Conservation (phyloP, 2,888 invertebrate species). For the Lapara coniferarum region DNA sequence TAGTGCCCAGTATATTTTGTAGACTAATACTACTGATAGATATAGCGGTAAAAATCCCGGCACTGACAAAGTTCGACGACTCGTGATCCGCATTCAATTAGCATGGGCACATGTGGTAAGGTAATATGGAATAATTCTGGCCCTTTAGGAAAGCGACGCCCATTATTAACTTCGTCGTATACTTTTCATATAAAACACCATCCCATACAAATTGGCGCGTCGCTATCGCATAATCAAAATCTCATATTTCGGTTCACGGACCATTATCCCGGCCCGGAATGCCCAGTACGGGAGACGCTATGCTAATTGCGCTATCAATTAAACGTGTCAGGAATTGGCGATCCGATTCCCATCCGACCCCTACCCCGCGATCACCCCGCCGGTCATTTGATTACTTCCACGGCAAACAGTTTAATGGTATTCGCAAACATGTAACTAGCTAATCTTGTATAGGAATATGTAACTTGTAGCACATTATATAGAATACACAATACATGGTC, state of each 20-base stretch:
- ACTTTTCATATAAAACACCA: not conserved
- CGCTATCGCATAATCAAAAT: conserved; percentile 11
- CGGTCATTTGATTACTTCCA: conserved; percentile 54
- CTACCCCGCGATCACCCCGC: conserved; percentile 35
- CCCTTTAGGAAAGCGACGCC: no score
- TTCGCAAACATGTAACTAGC: conserved; percentile 5
- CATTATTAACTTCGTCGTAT: not conserved
- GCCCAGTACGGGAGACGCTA: conserved; percentile 25
- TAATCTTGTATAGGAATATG: not conserved
- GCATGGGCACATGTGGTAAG: no score
- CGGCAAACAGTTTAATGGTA: conserved; percentile 19
- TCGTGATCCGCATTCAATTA: no score
- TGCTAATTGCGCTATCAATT: conserved; percentile 74
- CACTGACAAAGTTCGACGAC: no score
- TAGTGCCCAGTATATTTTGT: no score
- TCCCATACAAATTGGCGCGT: not conserved
- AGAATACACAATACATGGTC: not conserved
- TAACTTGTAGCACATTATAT: not conserved
- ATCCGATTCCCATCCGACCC: conserved; percentile 58
- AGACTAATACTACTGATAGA: no score
- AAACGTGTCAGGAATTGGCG: conserved; percentile 65
- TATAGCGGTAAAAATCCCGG: no score
- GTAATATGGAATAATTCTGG: no score
- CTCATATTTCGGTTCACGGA: conserved; percentile 4
- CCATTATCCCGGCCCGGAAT: conserved; percentile 3